Evolutionary conservation across 2,888 invertebrate species (phyloP).

Genomic region (Erebia epiphron): DNA sequence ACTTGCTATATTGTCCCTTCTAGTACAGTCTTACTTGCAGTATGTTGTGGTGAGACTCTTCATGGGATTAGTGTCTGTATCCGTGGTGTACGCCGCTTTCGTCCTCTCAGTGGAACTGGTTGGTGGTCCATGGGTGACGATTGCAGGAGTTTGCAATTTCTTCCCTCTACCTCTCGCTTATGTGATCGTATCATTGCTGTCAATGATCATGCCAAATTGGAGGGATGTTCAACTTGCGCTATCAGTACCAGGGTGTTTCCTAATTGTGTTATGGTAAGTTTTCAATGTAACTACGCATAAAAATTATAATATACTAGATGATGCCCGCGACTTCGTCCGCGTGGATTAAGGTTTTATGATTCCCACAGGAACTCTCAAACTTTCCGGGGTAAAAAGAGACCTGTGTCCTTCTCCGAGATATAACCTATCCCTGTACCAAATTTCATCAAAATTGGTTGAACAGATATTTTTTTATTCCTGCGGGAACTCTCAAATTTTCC

Average conservation of each 20-base stretch:
- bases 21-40: constrained; percentile 87
- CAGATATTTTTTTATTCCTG: no score
- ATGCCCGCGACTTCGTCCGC: no score
- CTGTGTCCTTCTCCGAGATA: no score
- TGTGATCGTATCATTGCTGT: constrained; percentile 87
- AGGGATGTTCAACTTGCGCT: constrained; percentile 87
- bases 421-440: no score
- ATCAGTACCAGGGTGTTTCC: constrained; percentile 87
- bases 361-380: no score
- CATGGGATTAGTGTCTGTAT: constrained; percentile 90
- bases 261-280: constrained; percentile 86
- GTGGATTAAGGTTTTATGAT: no score
- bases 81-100: constrained; percentile 91
- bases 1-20: constrained; percentile 86
- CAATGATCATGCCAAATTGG: constrained; percentile 88
- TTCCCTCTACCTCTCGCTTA: constrained; percentile 91
- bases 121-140: constrained; percentile 90
- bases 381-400: no score
- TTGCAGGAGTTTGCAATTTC: constrained; percentile 91
- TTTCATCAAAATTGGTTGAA: no score
- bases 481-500: no score
- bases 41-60: constrained; percentile 87
- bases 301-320: not conserved
- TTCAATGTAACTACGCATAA: not conserved
- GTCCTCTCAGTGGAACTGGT: constrained; percentile 91